These are phyloP conservation scores for Paraescarpia echinospica DNA, from an alignment of 1,140 invertebrate genomes.

Conservation along the genomic window DNA sequence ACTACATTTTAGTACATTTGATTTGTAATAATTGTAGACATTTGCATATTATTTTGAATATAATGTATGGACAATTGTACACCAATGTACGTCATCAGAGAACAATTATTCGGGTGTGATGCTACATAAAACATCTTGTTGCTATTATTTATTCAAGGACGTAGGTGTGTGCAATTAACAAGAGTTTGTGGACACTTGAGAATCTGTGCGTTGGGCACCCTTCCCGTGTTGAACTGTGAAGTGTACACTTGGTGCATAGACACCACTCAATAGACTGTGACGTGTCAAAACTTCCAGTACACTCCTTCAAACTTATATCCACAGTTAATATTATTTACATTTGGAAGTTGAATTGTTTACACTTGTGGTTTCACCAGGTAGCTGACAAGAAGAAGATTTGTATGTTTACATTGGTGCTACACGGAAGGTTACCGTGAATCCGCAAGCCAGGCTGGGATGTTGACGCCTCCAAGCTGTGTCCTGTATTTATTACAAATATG, in stretches of 20 bases:
- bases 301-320: background rate
- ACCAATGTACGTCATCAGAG: too few species aligned
- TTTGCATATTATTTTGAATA: too few species aligned
- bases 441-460: background rate
- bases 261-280: background rate
- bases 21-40: too few species aligned
- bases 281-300: background rate
- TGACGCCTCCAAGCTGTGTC: background rate
- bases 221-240: background rate
- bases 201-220: background rate
- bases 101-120: too few species aligned
- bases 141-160: background rate
- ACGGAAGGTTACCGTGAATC: background rate
- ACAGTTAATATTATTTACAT: background rate
- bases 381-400: background rate
- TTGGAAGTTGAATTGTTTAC: background rate
- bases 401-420: background rate
- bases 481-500: background rate
- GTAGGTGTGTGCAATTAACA: background rate
- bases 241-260: background rate
- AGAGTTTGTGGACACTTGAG: background rate
- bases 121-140: too few species aligned
- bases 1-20: too few species aligned
- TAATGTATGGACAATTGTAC: too few species aligned
- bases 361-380: background rate